A percentile compares a stretch with the other conserved stretches of the same genome.
These are phyloP conservation scores for Spheniscus mendiculus DNA, from an alignment of 2,113 vertebrate species.

Conservation along the genomic window DNA sequence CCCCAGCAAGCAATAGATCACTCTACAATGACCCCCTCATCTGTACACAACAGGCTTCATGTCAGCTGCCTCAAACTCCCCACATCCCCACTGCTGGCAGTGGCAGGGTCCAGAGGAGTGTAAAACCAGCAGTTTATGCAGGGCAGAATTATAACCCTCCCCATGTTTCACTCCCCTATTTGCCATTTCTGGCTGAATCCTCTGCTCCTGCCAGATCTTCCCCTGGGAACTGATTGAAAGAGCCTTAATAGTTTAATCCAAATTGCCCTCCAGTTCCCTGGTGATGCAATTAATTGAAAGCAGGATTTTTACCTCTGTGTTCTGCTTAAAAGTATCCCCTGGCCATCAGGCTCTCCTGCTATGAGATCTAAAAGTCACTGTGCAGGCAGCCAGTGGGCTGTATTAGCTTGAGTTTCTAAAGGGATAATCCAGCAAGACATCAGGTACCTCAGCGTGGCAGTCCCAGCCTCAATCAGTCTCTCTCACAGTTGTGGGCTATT, in stretches of 20 bases:
- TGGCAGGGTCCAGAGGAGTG: not conserved
- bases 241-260: conserved; percentile 44
- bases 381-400: not conserved
- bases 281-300: conserved; percentile 50
- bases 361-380: not conserved
- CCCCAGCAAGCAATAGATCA: not conserved
- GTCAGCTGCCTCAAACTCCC: not conserved
- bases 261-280: conserved; percentile 16
- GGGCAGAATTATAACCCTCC: not conserved
- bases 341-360: not conserved
- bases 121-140: not conserved
- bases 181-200: conserved; percentile 2
- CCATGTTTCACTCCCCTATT: not conserved
- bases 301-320: conserved; percentile 34
- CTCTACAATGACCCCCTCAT: not conserved
- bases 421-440: not conserved
- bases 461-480: not conserved
- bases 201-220: not conserved
- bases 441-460: not conserved
- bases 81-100: not conserved
- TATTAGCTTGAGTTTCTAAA: not conserved
- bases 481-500: not conserved
- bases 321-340: conserved; percentile 18
- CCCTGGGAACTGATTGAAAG: conserved; percentile 9
- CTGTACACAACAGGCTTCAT: not conserved